These are phyloP conservation scores for Nyctalus aviator DNA, from an alignment of 2,797 vertebrate genomes.

Conservation along the genomic window DNA sequence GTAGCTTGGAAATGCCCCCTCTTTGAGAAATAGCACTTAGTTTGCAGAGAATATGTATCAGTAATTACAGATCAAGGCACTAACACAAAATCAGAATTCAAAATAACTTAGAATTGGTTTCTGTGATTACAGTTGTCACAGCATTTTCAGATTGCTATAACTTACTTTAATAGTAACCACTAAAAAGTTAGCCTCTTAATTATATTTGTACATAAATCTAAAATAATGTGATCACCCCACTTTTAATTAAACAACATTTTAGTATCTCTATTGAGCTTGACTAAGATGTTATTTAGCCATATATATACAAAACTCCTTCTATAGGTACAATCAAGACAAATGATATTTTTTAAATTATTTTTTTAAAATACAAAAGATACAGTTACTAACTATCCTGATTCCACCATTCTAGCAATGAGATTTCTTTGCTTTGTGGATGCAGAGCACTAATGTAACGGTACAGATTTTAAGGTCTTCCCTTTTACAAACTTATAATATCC, in stretches of 20 bases:
- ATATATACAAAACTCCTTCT: no score
- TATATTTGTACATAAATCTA: background rate
- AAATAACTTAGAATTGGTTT: background rate
- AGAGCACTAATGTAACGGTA: slow-evolving; percentile 70
- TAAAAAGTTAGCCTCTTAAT: background rate
- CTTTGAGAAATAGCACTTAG: slow-evolving; percentile 14
- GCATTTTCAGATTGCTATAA: slow-evolving; percentile 17
- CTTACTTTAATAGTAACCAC: background rate
- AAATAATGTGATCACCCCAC: background rate
- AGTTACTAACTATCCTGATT: slow-evolving; percentile 9
- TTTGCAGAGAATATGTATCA: background rate
- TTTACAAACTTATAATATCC: slow-evolving; percentile 65
- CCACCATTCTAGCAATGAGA: background rate
- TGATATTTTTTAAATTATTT: background rate
- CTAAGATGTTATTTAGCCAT: background rate
- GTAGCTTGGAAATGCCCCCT: background rate
- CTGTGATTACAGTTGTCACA: background rate
- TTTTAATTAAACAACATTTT: slow-evolving; percentile 53
- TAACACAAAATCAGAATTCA: slow-evolving; percentile 30
- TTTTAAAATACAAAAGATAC: background rate
- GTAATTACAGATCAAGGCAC: background rate
- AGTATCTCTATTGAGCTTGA: background rate
- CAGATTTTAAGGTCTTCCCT: slow-evolving; percentile 65
- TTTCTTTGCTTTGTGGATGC: slow-evolving; percentile 46
- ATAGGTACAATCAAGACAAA: slow-evolving; percentile 37